phyloP scores from a whole-genome alignment of 2,113 vertebrate species.

The Stigmatopora argus region DNA sequence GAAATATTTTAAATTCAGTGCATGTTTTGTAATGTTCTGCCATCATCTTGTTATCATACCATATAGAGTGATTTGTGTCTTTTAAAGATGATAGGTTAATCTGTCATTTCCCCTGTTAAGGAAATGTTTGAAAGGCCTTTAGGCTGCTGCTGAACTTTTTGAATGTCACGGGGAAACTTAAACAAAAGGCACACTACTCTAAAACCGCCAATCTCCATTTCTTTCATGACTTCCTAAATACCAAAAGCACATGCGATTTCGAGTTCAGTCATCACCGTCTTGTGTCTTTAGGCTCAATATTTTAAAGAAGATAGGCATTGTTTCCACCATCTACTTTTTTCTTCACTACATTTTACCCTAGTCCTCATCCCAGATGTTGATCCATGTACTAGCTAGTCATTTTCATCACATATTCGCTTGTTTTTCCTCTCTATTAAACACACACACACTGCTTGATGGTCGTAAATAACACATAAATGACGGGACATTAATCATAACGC shows the following conservation, averaged over 20 bases:
- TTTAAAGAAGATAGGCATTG: neutral
- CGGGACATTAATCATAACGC: slow-evolving; percentile 4
- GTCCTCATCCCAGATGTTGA: too few species aligned
- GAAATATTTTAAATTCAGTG: neutral
- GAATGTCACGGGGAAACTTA: neutral
- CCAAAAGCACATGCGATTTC: neutral
- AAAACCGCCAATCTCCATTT: neutral
- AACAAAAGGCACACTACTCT: neutral
- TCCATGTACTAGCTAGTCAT: neutral
- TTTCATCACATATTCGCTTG: neutral
- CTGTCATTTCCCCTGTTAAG: neutral
- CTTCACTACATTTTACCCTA: too few species aligned
- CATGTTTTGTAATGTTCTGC: neutral
- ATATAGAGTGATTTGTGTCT: neutral
- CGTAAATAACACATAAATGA: neutral
- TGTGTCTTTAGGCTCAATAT: neutral
- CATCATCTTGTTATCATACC: neutral
- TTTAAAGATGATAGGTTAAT: neutral
- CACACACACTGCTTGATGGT: neutral
- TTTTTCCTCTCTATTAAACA: neutral
- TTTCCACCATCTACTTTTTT: neutral
- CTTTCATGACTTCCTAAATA: neutral
- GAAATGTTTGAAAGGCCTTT: neutral
- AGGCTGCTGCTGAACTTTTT: neutral
- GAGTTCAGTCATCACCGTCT: neutral